Percentiles rank a stretch among this genome's conserved stretches.
Conservation (phyloP, 2,797 vertebrate genomes). For the Platyrinchus mystaceus region DNA sequence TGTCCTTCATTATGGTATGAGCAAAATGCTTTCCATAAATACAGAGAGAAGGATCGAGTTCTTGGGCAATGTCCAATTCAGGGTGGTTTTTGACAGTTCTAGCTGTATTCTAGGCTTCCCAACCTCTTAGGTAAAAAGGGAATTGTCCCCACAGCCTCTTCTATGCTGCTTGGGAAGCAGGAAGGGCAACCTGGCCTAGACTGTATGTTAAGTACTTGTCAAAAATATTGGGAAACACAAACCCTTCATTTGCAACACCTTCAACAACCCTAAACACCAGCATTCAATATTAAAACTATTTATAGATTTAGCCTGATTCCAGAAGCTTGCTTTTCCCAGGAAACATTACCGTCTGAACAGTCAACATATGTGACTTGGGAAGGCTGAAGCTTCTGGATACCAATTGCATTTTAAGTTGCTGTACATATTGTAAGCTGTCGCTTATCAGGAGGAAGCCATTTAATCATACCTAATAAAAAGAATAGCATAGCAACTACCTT, state of each 20-base stretch:
- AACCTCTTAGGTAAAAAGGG: not conserved
- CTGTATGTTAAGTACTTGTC: not conserved
- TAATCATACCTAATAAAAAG: slow-evolving; percentile 31
- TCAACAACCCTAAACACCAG: not conserved
- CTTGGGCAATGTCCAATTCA: not conserved
- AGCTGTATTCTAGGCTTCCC: not conserved
- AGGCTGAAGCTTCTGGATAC: not conserved
- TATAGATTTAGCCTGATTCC: not conserved
- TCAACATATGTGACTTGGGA: not conserved
- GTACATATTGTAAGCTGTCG: not conserved
- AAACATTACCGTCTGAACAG: not conserved
- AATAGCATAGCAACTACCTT: not conserved
- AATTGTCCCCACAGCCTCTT: not conserved
- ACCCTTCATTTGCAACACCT: not conserved
- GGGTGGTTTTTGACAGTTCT: not conserved
- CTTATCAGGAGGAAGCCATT: slow-evolving; percentile 26
- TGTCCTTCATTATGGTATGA: not conserved
- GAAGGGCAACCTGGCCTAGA: not conserved
- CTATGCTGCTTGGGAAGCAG: not conserved
- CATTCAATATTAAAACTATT: not conserved
- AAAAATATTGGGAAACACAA: not conserved
- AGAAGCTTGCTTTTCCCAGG: not conserved
- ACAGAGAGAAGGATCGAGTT: not conserved
- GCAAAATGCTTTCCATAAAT: not conserved
- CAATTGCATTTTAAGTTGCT: not conserved